Evolutionary conservation across 2,888 invertebrate genomes (phyloP), one percentile per base, ranked within the genome.

Genomic region (Schrankia costaestrigalis): DNA sequence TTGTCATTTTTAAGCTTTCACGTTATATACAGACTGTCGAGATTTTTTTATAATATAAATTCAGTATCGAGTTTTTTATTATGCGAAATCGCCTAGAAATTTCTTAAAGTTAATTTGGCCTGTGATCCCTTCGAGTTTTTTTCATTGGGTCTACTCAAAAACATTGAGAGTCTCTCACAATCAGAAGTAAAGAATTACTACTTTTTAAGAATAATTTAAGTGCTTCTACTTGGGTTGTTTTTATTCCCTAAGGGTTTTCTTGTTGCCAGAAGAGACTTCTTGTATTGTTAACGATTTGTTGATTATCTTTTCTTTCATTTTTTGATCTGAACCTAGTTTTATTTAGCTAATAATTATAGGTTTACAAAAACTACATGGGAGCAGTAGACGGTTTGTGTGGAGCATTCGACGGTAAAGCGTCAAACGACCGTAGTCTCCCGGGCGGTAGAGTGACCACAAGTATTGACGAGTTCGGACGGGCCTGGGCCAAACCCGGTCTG

Each of bases 331-430:
- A 13, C n/a, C 10, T 13, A 3, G 3, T 5, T 12, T 25, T 4
- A 13, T 10, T 10, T 11, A 29, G 14, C 7, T 22, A 12, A 18
- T 31, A 1, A 18, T 9, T 11, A 1, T 31, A 90, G 90, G 81
- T 90, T 0, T 84, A 90, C 0, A 90, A 90, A 31, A 90, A 90
- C 52, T 83, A 92, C 49, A 71, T 82, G 39, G 89, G 90, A 5
- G 85, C 89, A 23, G 92, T 95, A 0, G 94, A 94, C 57, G 96
- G 96, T 0, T 78, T 96, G 6, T 96, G 96, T 66, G 96, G 96
- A 1, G 92, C 90, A 38, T 94, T 91, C 70, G 94, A 94, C 73
- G 92, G 91, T 1, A 76, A 89, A 14, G 57, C 83, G 0, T 57
- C 65, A 24, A 94, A 95, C 71, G 96, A 96, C 66, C 91, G 92